Evolutionary conservation across 2,888 invertebrate species (phyloP), one percentile per base, ranked within the genome.

Genomic region (Heliconius ethilla): DNA sequence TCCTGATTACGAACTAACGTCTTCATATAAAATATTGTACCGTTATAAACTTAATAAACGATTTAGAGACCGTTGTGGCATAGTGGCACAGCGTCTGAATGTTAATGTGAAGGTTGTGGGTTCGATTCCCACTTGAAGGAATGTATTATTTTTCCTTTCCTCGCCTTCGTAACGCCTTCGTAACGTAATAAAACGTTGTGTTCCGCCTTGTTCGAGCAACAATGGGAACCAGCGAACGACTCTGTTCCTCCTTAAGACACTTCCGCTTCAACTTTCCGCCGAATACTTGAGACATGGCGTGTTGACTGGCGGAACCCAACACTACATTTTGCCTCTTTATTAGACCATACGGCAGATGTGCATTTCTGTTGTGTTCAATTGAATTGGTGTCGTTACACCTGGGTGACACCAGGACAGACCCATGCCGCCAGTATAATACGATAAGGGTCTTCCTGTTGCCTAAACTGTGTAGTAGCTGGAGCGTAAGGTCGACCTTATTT

Each of bases 1-100:
- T 51, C 73, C 73, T 77, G 22, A 67, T 65, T 65, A 74, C 63
- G 63, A 33, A 74, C 74, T 74, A 29, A 74, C 63, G 40, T 74
- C 74, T 74, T 74, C 63, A 74, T 74, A 74, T 45, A 40, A 74
- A 74, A 74, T 27, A 63, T 40, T 59, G 25, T 62, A 40, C 40
- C 22, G 62, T 63, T 40, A 27, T 27, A 65, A 27, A 37, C 22
- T 59, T 73, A 33, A 33, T 33, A 33, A 33, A 33, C 63, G 40
- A 63, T 62, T 40, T 62, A 6, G 40, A 25, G 63, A 27, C 27
- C 59, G 59, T 59, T 10, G 59, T n/a, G 59, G 55, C 55, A 10
- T 22, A 55, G 55, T 55, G 18, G 59, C n/a, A 11, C n/a, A 3
- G 10, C 9, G 3, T n/a, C 59, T 59, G n/a, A 59, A 9, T 59